These are phyloP conservation scores for Netelia fuscicornis DNA, from an alignment of 2,888 invertebrate species.

Conservation along the genomic window DNA sequence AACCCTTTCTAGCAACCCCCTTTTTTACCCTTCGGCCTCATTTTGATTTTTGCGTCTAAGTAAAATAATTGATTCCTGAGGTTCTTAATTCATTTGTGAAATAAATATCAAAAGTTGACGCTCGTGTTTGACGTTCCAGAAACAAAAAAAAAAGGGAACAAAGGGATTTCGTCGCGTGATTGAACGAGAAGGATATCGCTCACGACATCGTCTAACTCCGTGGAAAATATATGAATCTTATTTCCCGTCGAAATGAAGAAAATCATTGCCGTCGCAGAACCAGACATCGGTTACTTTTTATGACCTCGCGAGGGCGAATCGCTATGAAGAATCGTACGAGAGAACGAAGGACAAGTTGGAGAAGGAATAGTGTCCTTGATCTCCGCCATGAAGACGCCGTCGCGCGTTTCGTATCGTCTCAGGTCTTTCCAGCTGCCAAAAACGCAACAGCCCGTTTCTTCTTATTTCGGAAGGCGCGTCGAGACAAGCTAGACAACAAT, in stretches of 20 bases:
- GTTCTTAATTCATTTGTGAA: not conserved
- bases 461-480: constrained; percentile 16
- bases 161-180: not conserved
- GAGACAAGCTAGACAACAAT: constrained; percentile 51
- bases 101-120: not conserved
- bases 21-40: not conserved
- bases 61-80: constrained; percentile 25
- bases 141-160: not conserved
- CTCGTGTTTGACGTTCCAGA: not conserved
- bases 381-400: constrained; percentile 44
- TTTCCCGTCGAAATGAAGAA: constrained; percentile 32
- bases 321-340: constrained; percentile 34
- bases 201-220: constrained; percentile 5
- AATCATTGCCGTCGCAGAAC: constrained; percentile 35
- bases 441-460: constrained; percentile 23
- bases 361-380: constrained; percentile 28
- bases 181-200: constrained; percentile 5
- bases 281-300: constrained; percentile 38
- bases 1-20: constrained; percentile 12
- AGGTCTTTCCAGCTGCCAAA: constrained; percentile 29
- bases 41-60: constrained; percentile 9
- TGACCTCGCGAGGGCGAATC: constrained; percentile 14
- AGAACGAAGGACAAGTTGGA: constrained; percentile 16
- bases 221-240: constrained; percentile 39
- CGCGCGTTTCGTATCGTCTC: constrained; percentile 15